These are phyloP conservation scores for Coregonus suidteri DNA, from an alignment of 2,797 vertebrate species.

Conservation along the genomic window DNA sequence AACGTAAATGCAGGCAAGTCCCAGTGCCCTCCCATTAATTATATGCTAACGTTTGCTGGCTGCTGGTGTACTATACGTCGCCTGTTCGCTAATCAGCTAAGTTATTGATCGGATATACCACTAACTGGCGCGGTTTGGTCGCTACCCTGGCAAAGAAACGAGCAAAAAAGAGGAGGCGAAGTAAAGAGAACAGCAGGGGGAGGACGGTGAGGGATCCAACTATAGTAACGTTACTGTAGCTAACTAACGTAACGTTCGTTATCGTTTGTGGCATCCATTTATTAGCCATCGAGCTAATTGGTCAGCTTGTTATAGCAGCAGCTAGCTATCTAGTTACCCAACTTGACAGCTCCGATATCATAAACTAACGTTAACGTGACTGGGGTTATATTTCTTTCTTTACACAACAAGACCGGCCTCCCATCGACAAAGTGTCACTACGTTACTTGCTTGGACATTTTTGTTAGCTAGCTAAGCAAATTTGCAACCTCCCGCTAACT, in stretches of 20 bases:
- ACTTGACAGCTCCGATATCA: not conserved
- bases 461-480: constrained; percentile 3
- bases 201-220: constrained; percentile 59
- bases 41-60: constrained; percentile 51
- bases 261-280: not conserved
- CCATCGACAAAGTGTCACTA: not conserved
- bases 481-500: constrained; percentile 6
- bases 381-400: not conserved
- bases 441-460: not conserved
- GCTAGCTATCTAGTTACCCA: constrained; percentile 14
- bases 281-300: not conserved
- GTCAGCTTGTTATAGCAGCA: not conserved
- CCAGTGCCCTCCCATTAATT: constrained; percentile 56
- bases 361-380: constrained; percentile 4
- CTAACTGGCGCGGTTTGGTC: constrained; percentile 51
- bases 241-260: constrained; percentile 59
- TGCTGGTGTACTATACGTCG: constrained; percentile 20
- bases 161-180: constrained; percentile 64
- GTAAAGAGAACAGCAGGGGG: constrained; percentile 56
- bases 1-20: constrained; percentile 49
- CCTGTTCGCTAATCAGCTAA: not conserved
- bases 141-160: constrained; percentile 63
- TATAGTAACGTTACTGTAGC: too few species aligned
- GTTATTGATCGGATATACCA: constrained; percentile 15
- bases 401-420: not conserved